These are phyloP conservation scores for Ceyx melanurus DNA, from an alignment of 2,113 vertebrate genomes.

Conservation along the genomic window DNA sequence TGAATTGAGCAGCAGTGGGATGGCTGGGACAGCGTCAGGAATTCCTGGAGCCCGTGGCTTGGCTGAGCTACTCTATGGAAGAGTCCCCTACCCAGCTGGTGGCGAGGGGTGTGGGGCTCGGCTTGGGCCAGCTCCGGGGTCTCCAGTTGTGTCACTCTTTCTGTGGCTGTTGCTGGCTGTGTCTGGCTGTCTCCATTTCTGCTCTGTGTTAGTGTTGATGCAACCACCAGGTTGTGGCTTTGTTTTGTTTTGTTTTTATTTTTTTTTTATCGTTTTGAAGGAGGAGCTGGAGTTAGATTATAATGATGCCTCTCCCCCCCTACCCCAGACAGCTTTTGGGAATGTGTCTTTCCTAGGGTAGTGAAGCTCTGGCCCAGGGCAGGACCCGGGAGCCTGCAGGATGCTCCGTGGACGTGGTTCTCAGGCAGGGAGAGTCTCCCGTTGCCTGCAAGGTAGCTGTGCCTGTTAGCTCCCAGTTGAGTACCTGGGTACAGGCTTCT, in stretches of 20 bases:
- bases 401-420: neutral
- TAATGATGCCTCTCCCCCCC: conserved; percentile 7
- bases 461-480: neutral
- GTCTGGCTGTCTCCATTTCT: neutral
- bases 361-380: neutral
- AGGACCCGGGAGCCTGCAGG: neutral
- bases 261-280: neutral
- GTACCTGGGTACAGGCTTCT: neutral
- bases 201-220: neutral
- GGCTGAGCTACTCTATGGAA: neutral
- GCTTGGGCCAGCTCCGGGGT: neutral
- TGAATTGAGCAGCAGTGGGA: conserved; percentile 25
- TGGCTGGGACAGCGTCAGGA: neutral
- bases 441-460: neutral
- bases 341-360: conserved; percentile 4
- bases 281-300: conserved; percentile 21
- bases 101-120: accelerated
- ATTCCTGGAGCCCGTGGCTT: neutral
- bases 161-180: conserved; percentile 42
- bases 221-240: neutral
- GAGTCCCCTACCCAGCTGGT: neutral
- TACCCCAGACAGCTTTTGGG: conserved; percentile 29
- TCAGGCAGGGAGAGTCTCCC: neutral
- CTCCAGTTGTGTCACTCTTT: conserved; percentile 12
- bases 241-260: neutral